Conservation (phyloP, 2,113 vertebrate genomes). For the Sapajus apella region DNA sequence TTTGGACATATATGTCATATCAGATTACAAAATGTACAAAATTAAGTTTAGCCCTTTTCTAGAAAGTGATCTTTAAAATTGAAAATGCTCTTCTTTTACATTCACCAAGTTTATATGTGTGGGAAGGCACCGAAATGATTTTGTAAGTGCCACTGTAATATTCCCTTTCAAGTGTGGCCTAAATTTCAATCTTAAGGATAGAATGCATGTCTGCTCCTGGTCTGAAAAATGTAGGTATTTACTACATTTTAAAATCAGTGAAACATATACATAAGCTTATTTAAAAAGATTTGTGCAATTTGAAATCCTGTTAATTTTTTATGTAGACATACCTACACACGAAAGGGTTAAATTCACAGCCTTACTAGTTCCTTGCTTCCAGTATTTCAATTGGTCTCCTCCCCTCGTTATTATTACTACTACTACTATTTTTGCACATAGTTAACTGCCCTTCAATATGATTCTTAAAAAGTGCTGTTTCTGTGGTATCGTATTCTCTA, state of each 20-base stretch:
- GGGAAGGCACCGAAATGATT: constrained; percentile 63
- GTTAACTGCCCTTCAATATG: constrained; percentile 82
- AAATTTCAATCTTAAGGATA: constrained; percentile 53
- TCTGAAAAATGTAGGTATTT: constrained; percentile 66
- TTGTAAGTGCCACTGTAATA: constrained; percentile 59
- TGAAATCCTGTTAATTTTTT: constrained; percentile 79
- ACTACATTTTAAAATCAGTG: constrained; percentile 71
- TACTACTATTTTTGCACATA: constrained; percentile 84
- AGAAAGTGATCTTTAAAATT: constrained; percentile 64
- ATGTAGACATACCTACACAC: constrained; percentile 54
- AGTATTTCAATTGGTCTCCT: constrained; percentile 71
- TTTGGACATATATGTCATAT: constrained; percentile 63
- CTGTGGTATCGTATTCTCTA: constrained; percentile 87
- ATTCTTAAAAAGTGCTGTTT: constrained; percentile 86
- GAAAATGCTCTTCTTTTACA: constrained; percentile 63
- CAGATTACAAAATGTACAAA: constrained; percentile 55
- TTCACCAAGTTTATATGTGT: constrained; percentile 63
- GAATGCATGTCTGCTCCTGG: constrained; percentile 75
- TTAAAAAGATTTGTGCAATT: constrained; percentile 73
- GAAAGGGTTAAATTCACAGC: constrained; percentile 80
- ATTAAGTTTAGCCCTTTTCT: constrained; percentile 77
- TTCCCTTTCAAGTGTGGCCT: constrained; percentile 63
- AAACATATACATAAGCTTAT: constrained; percentile 78
- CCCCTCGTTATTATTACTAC: constrained; percentile 53
- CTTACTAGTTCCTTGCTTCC: constrained; percentile 77